These are phyloP conservation scores for Eledona agricola DNA, from an alignment of 2,888 invertebrate genomes.

Conservation along the genomic window DNA sequence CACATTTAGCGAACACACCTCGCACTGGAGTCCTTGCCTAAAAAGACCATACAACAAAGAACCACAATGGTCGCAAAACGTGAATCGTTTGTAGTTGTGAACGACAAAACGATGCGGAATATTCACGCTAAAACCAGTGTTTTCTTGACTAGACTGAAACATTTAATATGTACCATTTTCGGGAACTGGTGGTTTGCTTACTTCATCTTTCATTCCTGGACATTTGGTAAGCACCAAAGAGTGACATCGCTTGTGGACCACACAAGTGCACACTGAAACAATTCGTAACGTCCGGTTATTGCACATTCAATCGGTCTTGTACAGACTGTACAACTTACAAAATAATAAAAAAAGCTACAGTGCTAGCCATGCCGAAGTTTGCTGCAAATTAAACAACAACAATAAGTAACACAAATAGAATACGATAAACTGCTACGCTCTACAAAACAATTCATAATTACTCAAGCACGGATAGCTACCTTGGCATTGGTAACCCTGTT, in stretches of 20 bases:
- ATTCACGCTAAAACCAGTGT: constrained; percentile 94
- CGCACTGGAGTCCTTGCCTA: constrained; percentile 96
- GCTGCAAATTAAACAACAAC: too few species aligned
- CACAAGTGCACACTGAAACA: constrained; percentile 92
- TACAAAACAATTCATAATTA: constrained; percentile 4
- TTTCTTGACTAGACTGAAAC: constrained; percentile 64
- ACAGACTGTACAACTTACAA: constrained; percentile 55
- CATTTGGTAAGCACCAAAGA: constrained; percentile 97
- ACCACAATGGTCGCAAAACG: constrained; percentile 99
- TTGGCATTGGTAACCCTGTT: constrained; percentile 98
- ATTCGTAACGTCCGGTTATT: too few species aligned
- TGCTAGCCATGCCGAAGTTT: too few species aligned
- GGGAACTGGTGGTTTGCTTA: too few species aligned
- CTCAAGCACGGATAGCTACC: constrained; percentile 68
- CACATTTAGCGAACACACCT: constrained; percentile 96
- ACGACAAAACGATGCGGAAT: constrained; percentile 96
- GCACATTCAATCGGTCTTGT: neutral
- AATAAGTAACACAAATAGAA: too few species aligned
- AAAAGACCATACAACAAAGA: constrained; percentile 96
- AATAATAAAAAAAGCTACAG: constrained; percentile 58
- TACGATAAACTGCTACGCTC: too few species aligned
- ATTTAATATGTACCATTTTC: too few species aligned
- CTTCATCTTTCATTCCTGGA: constrained; percentile 96
- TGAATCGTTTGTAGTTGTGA: constrained; percentile 97
- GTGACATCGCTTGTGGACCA: constrained; percentile 99